Evolutionary conservation across 2,113 vertebrate genomes (phyloP), one percentile per base, ranked within the genome.

Genomic region (Thryonomys swinderianus): DNA sequence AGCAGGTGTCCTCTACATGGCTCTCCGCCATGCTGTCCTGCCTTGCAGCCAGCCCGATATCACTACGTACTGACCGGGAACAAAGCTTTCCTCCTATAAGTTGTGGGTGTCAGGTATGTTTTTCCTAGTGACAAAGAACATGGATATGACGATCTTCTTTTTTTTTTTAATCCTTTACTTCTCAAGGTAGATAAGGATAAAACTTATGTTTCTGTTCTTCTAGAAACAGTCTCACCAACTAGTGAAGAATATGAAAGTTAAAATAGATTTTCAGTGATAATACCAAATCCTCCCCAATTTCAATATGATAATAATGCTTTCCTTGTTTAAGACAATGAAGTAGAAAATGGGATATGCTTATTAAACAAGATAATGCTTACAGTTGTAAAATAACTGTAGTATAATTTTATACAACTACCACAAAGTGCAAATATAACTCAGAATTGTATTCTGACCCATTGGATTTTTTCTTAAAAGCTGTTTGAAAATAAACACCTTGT

Each of bases 381-480:
- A 59, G 40, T 81, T 89, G 1, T 89, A 91, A 94, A 90, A 82
- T 9, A 69, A 10, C 3, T 55, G 40, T 14, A 25, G 5, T n/a
- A 30, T 10, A 92, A 30, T 0, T 55, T 53, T 73, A 67, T 9
- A 5, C 4, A 73, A 5, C 32, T 42, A 64, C 25, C 3, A 73
- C 4, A 61, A 78, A 93, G 37, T 80, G 9, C 4, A 93, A 89
- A 83, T 87, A 53, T n/a, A 69, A 55, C 30, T 85, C 27, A 93
- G 48, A 85, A 74, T 95, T 95, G 69, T 76, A 83, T 59, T 85
- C 62, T 45, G 30, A 83, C 16, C 87, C 7, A 83, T 48, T 94
- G 69, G 45, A 62, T 82, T 90, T 96, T 18, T 91, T 93, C 37
- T 74, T n/a, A 88, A 94, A 92, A 94, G 20, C 16, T 93, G 2